Evolutionary conservation across 2,888 invertebrate species (phyloP).

Genomic region (Melinopterus prodromus): DNA sequence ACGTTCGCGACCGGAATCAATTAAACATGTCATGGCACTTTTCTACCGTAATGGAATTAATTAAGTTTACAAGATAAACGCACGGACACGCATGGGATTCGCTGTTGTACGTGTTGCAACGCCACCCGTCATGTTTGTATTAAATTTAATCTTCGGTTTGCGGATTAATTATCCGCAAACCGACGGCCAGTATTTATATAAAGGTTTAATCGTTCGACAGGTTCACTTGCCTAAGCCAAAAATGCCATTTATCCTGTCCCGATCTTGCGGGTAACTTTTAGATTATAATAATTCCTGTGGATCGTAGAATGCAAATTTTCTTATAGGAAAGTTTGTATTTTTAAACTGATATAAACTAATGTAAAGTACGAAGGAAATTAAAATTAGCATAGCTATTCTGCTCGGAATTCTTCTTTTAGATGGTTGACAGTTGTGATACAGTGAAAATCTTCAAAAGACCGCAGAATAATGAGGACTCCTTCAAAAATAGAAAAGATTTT

Average conservation of each 20-base stretch:
- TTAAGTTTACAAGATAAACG: slow-evolving; percentile 34
- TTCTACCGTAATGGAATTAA: slow-evolving; percentile 31
- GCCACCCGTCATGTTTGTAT: slow-evolving; percentile 43
- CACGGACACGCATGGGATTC: neutral
- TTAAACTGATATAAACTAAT: no score
- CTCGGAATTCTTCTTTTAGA: no score
- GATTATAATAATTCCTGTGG: no score
- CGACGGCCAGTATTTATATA: slow-evolving; percentile 31
- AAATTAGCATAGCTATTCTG: no score
- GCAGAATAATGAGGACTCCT: no score
- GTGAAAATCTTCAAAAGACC: no score
- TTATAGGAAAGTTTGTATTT: no score
- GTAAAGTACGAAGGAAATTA: no score
- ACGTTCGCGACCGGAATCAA: slow-evolving; percentile 22
- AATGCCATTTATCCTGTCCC: neutral
- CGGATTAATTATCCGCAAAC: slow-evolving; percentile 37
- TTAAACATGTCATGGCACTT: slow-evolving; percentile 31
- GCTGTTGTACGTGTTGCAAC: slow-evolving; percentile 26
- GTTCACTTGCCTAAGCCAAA: slow-evolving; percentile 4
- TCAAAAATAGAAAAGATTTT: no score
- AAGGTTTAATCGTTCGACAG: slow-evolving; percentile 27
- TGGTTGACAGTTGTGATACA: no score
- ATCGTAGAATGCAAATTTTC: no score
- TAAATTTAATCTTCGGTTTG: slow-evolving; percentile 40
- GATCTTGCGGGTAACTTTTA: neutral